A percentile compares a stretch with the other conserved stretches of the same genome.
Conservation (phyloP, 92 coral and sea anemone species). For the Anthopleura xanthogrammica region DNA sequence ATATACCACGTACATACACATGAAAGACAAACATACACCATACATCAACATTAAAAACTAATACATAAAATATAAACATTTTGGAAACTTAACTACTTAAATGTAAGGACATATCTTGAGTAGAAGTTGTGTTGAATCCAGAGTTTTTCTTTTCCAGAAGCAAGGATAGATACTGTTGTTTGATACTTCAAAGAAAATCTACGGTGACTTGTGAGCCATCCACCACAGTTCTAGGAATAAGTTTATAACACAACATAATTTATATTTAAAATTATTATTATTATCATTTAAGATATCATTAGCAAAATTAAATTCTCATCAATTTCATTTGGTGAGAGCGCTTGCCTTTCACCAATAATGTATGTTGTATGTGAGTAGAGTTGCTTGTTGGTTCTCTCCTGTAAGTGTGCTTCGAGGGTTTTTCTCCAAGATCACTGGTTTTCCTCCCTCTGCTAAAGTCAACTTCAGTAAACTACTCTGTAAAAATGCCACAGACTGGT, state of each 20-base stretch:
- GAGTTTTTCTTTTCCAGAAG: neutral
- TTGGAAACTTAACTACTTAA: neutral
- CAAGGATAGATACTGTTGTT: neutral
- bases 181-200: conserved; percentile 75
- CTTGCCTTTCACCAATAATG: too few species aligned
- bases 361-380: too few species aligned
- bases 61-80: neutral
- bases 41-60: neutral
- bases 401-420: too few species aligned
- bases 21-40: neutral
- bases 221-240: conserved; percentile 82
- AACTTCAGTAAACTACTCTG: too few species aligned
- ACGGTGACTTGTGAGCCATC: conserved; percentile 98
- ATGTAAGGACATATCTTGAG: conserved; percentile 7
- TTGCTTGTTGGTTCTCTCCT: too few species aligned
- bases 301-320: too few species aligned
- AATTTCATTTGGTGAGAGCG: too few species aligned
- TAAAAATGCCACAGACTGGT: too few species aligned
- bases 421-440: too few species aligned
- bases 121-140: conserved; percentile 3
- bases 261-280: too few species aligned
- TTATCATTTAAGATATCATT: too few species aligned
- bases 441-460: too few species aligned
- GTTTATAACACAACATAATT: neutral
- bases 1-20: neutral